Percentiles rank a stretch among this genome's conserved stretches.
Evolutionary conservation across 2,113 vertebrate species (phyloP).

Genomic region (Ptilorrhoa leucosticta): DNA sequence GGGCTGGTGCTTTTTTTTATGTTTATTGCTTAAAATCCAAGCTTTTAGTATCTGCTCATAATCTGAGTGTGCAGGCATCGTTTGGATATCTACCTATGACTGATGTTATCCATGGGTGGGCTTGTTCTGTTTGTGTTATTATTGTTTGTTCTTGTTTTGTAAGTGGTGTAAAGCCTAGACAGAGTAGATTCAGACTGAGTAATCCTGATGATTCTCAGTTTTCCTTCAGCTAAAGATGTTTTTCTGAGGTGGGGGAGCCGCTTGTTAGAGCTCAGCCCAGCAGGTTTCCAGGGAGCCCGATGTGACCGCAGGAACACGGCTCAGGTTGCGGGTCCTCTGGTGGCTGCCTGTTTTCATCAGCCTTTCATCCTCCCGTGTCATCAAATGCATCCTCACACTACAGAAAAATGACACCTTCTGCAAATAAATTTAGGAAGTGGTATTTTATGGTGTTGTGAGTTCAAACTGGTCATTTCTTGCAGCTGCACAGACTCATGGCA

Average conservation of each 20-base stretch:
- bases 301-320: background rate
- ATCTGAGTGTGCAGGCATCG: background rate
- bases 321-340: background rate
- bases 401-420: background rate
- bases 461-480: background rate
- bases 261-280: background rate
- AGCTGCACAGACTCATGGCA: background rate
- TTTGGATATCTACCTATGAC: background rate
- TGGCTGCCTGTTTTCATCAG: background rate
- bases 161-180: background rate
- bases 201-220: background rate
- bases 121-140: background rate
- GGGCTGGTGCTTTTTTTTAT: background rate
- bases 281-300: background rate
- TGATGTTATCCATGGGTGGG: background rate
- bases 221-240: background rate
- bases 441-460: background rate
- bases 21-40: background rate
- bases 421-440: background rate
- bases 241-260: background rate
- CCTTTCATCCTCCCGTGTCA: background rate
- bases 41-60: background rate
- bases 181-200: background rate
- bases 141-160: background rate
- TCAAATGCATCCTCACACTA: background rate